Evolutionary conservation across 2,113 vertebrate species (phyloP).

Genomic region (Loxodonta africana): DNA sequence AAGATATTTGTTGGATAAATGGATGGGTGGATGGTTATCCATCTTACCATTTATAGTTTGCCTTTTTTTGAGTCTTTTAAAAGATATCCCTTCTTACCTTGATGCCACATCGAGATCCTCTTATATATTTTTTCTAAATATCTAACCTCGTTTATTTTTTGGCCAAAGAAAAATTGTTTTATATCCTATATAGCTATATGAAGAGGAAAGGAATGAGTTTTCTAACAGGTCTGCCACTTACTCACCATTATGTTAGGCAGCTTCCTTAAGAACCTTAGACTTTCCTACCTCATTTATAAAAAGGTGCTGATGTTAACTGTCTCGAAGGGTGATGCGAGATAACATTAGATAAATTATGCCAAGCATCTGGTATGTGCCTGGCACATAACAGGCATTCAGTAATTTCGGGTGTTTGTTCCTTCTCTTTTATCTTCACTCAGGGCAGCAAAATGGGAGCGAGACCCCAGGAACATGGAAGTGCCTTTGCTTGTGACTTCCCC

Average conservation of each 20-base stretch:
- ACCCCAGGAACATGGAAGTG: accelerated
- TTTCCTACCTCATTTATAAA: not conserved
- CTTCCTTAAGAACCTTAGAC: not conserved
- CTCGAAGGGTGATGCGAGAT: not conserved
- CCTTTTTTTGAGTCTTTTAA: not conserved
- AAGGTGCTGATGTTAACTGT: not conserved
- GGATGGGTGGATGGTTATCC: too few species aligned
- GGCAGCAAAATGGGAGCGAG: not conserved
- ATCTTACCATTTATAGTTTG: not conserved
- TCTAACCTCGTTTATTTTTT: not conserved
- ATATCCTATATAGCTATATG: not conserved
- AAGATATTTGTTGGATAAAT: not conserved
- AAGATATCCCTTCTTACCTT: not conserved
- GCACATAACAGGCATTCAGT: accelerated
- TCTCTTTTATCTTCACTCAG: not conserved
- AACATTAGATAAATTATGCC: not conserved
- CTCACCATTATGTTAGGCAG: not conserved
- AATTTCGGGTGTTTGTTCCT: accelerated
- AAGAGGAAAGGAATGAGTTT: not conserved
- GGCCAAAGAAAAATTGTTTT: not conserved
- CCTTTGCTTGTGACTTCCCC: not conserved
- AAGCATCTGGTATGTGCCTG: not conserved
- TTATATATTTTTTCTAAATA: conserved; percentile 1
- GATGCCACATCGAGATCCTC: not conserved
- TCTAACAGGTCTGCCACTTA: not conserved